phyloP scores from a whole-genome alignment of 1,140 invertebrate genomes.

The Macrotrachela quadricornifera region DNA sequence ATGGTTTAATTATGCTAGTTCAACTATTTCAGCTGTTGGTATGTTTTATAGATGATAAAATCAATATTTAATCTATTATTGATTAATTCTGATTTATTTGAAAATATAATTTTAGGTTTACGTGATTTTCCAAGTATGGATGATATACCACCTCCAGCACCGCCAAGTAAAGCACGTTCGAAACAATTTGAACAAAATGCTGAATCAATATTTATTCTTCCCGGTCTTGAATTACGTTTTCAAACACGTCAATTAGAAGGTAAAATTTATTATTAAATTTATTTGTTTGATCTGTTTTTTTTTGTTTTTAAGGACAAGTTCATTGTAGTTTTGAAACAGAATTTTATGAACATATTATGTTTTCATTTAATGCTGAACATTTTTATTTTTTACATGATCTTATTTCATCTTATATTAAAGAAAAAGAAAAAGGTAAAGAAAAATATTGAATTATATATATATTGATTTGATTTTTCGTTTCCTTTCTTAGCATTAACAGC shows the following conservation, averaged over 20 bases:
- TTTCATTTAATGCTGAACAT: slow-evolving; percentile 86
- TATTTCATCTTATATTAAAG: slow-evolving; percentile 69
- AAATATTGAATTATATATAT: background rate
- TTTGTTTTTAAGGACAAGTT: slow-evolving; percentile 40
- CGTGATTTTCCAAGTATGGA: slow-evolving; percentile 2
- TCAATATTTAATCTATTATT: no score
- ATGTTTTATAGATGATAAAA: slow-evolving; percentile 11
- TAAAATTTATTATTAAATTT: slow-evolving; percentile 18
- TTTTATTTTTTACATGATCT: slow-evolving; percentile 92
- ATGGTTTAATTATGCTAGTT: slow-evolving; percentile 90
- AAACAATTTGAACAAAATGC: slow-evolving; percentile 64
- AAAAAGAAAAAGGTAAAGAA: slow-evolving; percentile 19
- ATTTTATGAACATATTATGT: slow-evolving; percentile 92
- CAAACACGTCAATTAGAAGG: slow-evolving; percentile 58
- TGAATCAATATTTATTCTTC: slow-evolving; percentile 82
- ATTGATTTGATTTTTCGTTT: background rate
- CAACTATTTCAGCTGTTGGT: slow-evolving; percentile 76
- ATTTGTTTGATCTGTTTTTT: slow-evolving; percentile 2
- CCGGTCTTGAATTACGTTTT: slow-evolving; percentile 67
- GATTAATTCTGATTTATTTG: no score
- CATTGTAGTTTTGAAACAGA: slow-evolving; percentile 91
- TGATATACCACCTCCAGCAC: no score
- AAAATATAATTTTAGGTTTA: slow-evolving; percentile 1
- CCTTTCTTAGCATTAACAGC: no score
- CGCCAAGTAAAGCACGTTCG: slow-evolving; percentile 24